phyloP scores from a whole-genome alignment of 2,888 invertebrate species.

The Cosmia trapezina region DNA sequence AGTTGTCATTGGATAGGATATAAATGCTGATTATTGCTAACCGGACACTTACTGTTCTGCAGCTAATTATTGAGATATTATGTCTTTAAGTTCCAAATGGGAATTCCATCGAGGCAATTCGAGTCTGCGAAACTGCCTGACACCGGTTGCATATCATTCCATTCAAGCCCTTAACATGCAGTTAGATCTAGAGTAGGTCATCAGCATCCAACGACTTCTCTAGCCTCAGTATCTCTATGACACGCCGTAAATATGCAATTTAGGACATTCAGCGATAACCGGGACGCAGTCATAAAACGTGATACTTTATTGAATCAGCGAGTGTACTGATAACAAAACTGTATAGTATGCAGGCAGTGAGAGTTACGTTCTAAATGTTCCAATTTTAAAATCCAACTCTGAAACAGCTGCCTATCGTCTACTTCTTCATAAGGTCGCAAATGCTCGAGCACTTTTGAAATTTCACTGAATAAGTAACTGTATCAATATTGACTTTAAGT shows the following conservation, averaged over 20 bases:
- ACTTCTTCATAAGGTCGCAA: not conserved
- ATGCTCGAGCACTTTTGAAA: too few relatives aligned
- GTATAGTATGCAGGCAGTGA: not conserved
- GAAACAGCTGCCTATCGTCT: not conserved
- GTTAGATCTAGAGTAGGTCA: constrained; percentile 43
- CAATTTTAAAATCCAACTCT: not conserved
- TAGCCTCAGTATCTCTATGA: constrained; percentile 20
- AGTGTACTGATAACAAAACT: constrained; percentile 5
- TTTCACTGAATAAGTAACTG: too few relatives aligned
- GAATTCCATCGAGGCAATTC: constrained; percentile 11
- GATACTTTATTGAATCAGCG: constrained; percentile 44
- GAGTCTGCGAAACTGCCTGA: constrained; percentile 9
- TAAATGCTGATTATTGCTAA: not conserved
- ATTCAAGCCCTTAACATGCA: constrained; percentile 23
- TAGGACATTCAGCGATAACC: constrained; percentile 36
- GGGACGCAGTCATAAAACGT: constrained; percentile 31
- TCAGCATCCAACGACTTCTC: constrained; percentile 21
- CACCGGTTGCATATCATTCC: constrained; percentile 9
- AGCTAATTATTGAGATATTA: not conserved
- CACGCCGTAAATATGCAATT: constrained; percentile 46
- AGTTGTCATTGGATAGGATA: not conserved
- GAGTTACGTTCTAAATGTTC: not conserved
- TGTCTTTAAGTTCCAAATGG: constrained; percentile 9
- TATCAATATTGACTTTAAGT: too few relatives aligned
- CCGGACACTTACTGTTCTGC: not conserved